These are phyloP conservation scores for Tiphia femorata DNA, from an alignment of 2,888 invertebrate genomes.

Conservation along the genomic window DNA sequence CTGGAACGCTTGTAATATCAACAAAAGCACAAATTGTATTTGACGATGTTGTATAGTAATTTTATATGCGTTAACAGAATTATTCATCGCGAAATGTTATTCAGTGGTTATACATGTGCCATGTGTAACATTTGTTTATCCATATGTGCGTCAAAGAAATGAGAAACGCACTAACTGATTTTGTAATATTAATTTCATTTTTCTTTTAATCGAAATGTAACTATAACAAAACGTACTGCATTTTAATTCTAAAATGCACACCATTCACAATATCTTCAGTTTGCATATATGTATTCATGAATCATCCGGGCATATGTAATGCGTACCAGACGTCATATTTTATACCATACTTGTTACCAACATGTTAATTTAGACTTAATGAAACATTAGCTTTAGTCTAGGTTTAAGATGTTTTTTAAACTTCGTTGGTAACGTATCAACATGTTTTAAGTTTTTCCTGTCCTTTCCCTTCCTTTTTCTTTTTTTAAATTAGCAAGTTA, in stretches of 20 bases:
- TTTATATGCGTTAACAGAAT: conserved; percentile 52
- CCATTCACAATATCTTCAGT: conserved; percentile 15
- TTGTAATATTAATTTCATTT: conserved; percentile 24
- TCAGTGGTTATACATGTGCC: conserved; percentile 45
- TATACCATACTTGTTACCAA: conserved; percentile 67
- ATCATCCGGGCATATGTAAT: too few species aligned
- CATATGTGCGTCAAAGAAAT: background rate
- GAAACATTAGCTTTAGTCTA: conserved; percentile 52
- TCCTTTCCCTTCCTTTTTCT: conserved; percentile 5
- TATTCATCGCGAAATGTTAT: conserved; percentile 32
- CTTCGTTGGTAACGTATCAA: conserved; percentile 43
- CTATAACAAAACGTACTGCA: conserved; percentile 14
- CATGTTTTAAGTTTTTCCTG: conserved; percentile 31
- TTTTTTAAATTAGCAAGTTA: conserved; percentile 44
- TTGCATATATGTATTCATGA: conserved; percentile 24
- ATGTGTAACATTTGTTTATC: conserved; percentile 47
- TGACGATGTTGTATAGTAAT: conserved; percentile 50
- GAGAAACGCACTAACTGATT: conserved; percentile 17
- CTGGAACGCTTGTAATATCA: conserved; percentile 18
- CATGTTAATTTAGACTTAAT: conserved; percentile 57
- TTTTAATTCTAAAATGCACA: conserved; percentile 9
- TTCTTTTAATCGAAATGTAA: conserved; percentile 9
- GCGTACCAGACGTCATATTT: conserved; percentile 57
- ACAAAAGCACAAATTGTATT: conserved; percentile 40
- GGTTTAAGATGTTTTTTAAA: conserved; percentile 44